Conservation (phyloP, 2,888 invertebrate species). For the Sussaba pulchella region DNA sequence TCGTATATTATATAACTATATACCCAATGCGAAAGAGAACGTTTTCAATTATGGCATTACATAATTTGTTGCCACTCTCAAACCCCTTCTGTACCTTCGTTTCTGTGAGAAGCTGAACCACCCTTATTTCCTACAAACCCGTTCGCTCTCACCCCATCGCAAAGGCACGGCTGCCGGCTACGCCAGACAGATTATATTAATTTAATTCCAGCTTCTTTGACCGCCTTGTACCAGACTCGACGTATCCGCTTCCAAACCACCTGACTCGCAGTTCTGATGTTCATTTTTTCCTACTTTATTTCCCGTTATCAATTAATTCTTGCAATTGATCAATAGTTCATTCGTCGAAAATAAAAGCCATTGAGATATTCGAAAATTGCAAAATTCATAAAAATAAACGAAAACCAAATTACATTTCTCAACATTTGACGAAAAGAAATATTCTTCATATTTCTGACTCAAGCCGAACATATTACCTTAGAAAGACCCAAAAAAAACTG, state of each 20-base stretch:
- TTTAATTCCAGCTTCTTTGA: conserved; percentile 82
- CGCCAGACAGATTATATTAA: conserved; percentile 78
- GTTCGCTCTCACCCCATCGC: conserved; percentile 56
- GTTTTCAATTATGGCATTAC: conserved; percentile 83
- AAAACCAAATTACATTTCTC: not conserved
- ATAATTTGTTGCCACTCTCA: conserved; percentile 80
- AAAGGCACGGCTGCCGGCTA: conserved; percentile 65
- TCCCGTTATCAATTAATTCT: not conserved
- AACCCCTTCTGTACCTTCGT: conserved; percentile 33
- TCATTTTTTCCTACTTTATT: not conserved
- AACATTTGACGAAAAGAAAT: too few species aligned
- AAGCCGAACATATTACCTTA: too few species aligned
- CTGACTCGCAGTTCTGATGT: not conserved
- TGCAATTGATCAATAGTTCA: not conserved
- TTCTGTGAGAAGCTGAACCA: conserved; percentile 61
- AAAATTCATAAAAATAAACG: not conserved
- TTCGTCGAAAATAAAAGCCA: not conserved
- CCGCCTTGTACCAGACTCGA: conserved; percentile 65
- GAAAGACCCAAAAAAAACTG: not conserved
- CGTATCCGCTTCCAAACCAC: not conserved
- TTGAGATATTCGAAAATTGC: not conserved
- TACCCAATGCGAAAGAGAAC: conserved; percentile 70
- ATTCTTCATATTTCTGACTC: not conserved
- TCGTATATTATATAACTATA: conserved; percentile 29
- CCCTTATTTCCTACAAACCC: conserved; percentile 64